Percentiles rank a stretch among this genome's conserved stretches.
phyloP scores from a whole-genome alignment of 2,797 vertebrate genomes.

The Toxotes lorentzi region DNA sequence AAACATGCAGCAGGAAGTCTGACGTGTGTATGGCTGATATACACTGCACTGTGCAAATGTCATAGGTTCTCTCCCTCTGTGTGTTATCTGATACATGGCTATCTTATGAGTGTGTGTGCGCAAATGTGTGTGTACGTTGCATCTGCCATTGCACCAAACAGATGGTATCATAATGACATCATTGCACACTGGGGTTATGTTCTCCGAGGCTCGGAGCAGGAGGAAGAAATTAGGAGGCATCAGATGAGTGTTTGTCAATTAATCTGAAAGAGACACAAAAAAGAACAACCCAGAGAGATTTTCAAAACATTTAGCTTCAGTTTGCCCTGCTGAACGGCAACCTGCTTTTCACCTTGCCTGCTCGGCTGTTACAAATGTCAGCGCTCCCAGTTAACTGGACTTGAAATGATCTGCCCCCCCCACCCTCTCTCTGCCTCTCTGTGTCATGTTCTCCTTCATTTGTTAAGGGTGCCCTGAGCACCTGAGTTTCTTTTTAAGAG shows the following conservation, averaged over 20 bases:
- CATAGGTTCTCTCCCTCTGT: slow-evolving; percentile 56
- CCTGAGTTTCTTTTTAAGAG: slow-evolving; percentile 71
- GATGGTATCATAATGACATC: slow-evolving; percentile 83
- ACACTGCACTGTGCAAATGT: slow-evolving; percentile 57
- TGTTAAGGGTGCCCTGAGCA: slow-evolving; percentile 70
- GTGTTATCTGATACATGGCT: slow-evolving; percentile 68
- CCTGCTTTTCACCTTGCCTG: slow-evolving; percentile 49
- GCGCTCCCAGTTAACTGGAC: slow-evolving; percentile 70
- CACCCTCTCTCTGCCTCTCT: slow-evolving; percentile 41
- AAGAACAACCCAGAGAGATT: slow-evolving; percentile 33
- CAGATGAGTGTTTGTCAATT: slow-evolving; percentile 73
- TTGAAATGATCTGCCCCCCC: slow-evolving; percentile 63
- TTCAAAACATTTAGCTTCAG: slow-evolving; percentile 65
- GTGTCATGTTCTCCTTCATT: slow-evolving; percentile 73
- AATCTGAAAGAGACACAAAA: slow-evolving; percentile 56
- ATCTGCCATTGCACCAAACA: slow-evolving; percentile 74
- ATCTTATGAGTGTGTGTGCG: slow-evolving; percentile 30
- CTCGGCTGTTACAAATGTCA: slow-evolving; percentile 70
- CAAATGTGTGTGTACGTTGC: slow-evolving; percentile 28
- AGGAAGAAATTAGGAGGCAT: slow-evolving; percentile 72
- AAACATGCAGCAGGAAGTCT: slow-evolving; percentile 44
- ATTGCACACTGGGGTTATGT: slow-evolving; percentile 78
- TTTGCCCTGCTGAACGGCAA: slow-evolving; percentile 54
- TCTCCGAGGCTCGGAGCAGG: slow-evolving; percentile 72
- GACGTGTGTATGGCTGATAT: slow-evolving; percentile 36